phyloP scores from a whole-genome alignment of 2,113 vertebrate genomes.

The Onychorhynchus coronatus region DNA sequence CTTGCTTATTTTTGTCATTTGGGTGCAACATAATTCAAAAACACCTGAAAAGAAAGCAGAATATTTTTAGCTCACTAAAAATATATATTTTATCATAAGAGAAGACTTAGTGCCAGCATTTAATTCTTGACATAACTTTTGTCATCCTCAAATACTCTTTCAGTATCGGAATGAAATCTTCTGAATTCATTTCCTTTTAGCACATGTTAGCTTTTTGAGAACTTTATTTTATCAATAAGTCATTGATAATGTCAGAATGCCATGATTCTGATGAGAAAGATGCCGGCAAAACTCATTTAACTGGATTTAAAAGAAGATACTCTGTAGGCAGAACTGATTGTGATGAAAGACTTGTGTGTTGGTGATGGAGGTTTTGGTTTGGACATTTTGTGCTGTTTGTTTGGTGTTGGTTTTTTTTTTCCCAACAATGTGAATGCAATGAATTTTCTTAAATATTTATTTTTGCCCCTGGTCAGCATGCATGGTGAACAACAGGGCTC shows the following conservation, averaged over 20 bases:
- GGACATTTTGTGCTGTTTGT: not conserved
- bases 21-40: conserved; percentile 28
- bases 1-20: conserved; percentile 21
- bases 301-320: conserved; percentile 4
- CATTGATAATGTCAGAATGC: conserved; percentile 5
- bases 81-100: conserved; percentile 21
- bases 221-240: conserved; percentile 36
- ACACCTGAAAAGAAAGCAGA: conserved; percentile 44
- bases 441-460: not conserved
- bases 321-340: not conserved
- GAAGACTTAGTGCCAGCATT: conserved; percentile 4
- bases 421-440: rapidly evolving
- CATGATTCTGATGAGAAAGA: not conserved
- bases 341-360: not conserved
- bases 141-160: not conserved
- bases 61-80: conserved; percentile 48
- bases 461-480: not conserved
- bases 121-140: conserved; percentile 32
- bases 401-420: not conserved
- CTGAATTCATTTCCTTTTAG: conserved; percentile 45
- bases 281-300: conserved; percentile 4
- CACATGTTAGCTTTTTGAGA: conserved; percentile 7
- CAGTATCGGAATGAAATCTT: conserved; percentile 4
- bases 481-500: not conserved
- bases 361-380: not conserved